A percentile compares a stretch with the other conserved stretches of the same genome.
phyloP scores from a whole-genome alignment of 2,113 vertebrate genomes.

The Mohoua ochrocephala region DNA sequence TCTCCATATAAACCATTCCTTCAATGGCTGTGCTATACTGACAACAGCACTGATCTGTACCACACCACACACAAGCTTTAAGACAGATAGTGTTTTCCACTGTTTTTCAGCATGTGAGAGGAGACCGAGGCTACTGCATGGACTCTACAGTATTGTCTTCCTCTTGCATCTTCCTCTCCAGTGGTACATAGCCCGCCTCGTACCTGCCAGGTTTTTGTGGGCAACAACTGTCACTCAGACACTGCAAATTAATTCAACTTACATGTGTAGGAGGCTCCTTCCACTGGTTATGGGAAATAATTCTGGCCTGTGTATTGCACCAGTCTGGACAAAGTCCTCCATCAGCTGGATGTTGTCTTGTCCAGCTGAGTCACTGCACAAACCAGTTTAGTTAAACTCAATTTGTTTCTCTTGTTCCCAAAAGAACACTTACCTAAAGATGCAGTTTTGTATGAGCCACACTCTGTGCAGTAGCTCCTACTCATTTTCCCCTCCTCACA shows the following conservation, averaged over 20 bases:
- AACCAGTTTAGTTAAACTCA: not conserved
- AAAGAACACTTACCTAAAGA: constrained; percentile 77
- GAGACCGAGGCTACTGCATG: not conserved
- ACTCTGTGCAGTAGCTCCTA: constrained; percentile 83
- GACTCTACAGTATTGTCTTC: not conserved
- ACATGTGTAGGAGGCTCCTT: not conserved
- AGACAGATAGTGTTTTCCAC: not conserved
- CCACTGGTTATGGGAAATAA: not conserved
- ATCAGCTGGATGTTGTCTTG: not conserved
- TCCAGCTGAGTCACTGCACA: not conserved
- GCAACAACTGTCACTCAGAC: not conserved
- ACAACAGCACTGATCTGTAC: not conserved
- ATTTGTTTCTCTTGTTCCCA: not conserved
- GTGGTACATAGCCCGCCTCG: not conserved
- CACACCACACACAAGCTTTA: not conserved
- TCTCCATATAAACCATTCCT: not conserved
- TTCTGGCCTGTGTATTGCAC: not conserved
- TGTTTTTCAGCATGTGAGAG: not conserved
- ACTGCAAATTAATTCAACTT: not conserved
- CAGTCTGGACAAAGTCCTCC: not conserved
- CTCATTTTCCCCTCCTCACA: constrained; percentile 89
- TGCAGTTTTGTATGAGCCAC: constrained; percentile 82
- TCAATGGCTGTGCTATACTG: not conserved
- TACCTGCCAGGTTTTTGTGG: not conserved
- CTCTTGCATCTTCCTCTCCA: not conserved